These are phyloP conservation scores for Heliangelus exortis DNA, from an alignment of 2,797 vertebrate species.

Conservation along the genomic window DNA sequence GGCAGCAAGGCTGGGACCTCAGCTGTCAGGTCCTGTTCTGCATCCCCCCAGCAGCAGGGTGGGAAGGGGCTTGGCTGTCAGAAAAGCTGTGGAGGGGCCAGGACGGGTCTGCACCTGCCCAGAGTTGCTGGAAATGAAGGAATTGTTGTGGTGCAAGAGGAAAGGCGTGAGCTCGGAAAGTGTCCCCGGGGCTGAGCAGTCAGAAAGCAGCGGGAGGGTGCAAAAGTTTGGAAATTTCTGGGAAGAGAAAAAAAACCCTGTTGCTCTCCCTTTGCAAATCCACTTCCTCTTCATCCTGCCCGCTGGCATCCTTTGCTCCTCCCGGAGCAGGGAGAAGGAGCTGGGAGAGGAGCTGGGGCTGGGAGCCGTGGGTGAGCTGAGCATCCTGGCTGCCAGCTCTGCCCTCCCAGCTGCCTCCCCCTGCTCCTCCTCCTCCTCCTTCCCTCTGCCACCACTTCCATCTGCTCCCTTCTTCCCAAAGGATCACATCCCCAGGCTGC, in stretches of 20 bases:
- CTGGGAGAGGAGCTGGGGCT: fast-evolving
- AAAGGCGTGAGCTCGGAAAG: background rate
- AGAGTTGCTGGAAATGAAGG: background rate
- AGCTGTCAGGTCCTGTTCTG: background rate
- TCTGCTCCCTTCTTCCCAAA: fast-evolving
- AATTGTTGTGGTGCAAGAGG: background rate
- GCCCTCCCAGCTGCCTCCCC: background rate
- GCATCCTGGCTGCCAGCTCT: background rate
- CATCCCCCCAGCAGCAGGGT: fast-evolving
- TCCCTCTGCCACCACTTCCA: fast-evolving
- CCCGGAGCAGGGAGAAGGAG: background rate
- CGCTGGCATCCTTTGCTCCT: fast-evolving
- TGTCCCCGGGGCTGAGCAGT: background rate
- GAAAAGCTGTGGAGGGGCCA: background rate
- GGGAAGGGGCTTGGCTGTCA: background rate
- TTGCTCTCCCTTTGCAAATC: background rate
- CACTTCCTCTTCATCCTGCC: slow-evolving; percentile 13
- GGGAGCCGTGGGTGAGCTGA: background rate
- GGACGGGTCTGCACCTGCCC: background rate
- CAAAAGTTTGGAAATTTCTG: background rate
- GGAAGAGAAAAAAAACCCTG: slow-evolving; percentile 39
- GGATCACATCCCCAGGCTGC: fast-evolving
- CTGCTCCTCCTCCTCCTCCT: background rate
- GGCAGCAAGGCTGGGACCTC: background rate
- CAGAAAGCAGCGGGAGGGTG: background rate